Evolutionary conservation across 2,888 invertebrate genomes (phyloP), one percentile per base, ranked within the genome.

Genomic region (Lithodes maja): DNA sequence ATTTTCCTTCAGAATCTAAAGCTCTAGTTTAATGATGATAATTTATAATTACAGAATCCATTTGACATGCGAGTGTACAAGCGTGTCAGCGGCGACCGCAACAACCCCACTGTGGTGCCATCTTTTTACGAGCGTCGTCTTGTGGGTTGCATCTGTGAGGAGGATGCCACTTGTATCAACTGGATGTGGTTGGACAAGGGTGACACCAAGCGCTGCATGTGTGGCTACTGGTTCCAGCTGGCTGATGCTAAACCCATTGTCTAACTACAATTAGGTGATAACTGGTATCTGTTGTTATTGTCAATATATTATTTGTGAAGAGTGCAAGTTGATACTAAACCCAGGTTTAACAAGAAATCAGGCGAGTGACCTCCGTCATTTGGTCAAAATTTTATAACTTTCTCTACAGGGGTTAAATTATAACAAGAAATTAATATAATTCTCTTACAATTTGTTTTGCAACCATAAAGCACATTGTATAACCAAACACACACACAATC

Each of bases 151-250:
- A 96, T 99, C 94, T 99, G 99, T 94, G 98, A 99, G 94, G 98
- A 98, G 94, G 99, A 99, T 93, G 96, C 97, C 84, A 96, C 97
- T 87, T 95, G 96, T 91, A 96, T 99, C 92, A 97, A 96, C 93
- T 99, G 98, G 98, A 98, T 99, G 96, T 98, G 98, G 97, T 94
- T 99, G 93, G 96, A 98, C 94, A 96, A 96, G 95, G 99, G 97
- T 71, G 96, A 96, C 93, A 96, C 98, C 91, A 97, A 97, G 93
- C 96, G 99, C 93, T 99, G 99, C 93, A 97, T 97, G 93, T 99
- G 99, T 94, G 99, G 99, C 88, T 96, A 98, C 94, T 99, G 98
- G 98, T 99, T 98, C 95, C 97, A 98, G 95, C 95, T 99, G 93
- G 96, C 96, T 90, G 96, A 94, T 89, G 93, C 93, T 74, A 93